Evolutionary conservation across 2,797 vertebrate species (phyloP), one percentile per base, ranked within the genome.

Genomic region (Enoplosus armatus): DNA sequence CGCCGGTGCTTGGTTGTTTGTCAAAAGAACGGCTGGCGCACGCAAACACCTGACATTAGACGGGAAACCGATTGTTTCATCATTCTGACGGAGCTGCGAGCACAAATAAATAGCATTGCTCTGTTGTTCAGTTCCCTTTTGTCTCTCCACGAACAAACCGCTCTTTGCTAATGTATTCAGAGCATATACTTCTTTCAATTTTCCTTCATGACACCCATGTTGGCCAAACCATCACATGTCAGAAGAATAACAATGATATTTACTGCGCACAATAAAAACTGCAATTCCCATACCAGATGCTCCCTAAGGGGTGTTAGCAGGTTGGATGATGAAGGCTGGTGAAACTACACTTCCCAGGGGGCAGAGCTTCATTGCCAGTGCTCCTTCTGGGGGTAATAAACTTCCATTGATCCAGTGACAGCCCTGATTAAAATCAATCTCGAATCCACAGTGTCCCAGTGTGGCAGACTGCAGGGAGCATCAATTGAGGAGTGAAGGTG

Each of bases 361-460:
- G 85, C 82, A 48, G 55, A 70, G 77, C 87, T 91, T 93, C 91
- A 93, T 92, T 90, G 93, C 87, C 63, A 66, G 75, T 48, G 83
- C 82, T 92, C 91, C 88, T 91, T 90, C 89, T 87, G 91, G 91
- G 93, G 92, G 86, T 93, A 94, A 94, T 94, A 94, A 93, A 92
- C 84, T 88, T 81, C 70, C 88, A 95, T 94, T 93, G 93, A 95
- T 94, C 90, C 87, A 77, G 81, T 93, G 94, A 92, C 93, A 94
- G 87, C 77, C 56, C 91, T 92, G 92, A 94, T 94, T 93, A 91
- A 94, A 95, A 95, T 95, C 93, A 95, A 94, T 95, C 65, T 70
- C 9, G 60, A 69, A 79, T 76, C 86, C 65, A 92, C 76, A 50
- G 82, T 81, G 87, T 79, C 76, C 85, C 84, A 70, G 75, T 84